Conservation (phyloP, 1,140 invertebrate genomes). For the Acromyrmex heyeri region DNA sequence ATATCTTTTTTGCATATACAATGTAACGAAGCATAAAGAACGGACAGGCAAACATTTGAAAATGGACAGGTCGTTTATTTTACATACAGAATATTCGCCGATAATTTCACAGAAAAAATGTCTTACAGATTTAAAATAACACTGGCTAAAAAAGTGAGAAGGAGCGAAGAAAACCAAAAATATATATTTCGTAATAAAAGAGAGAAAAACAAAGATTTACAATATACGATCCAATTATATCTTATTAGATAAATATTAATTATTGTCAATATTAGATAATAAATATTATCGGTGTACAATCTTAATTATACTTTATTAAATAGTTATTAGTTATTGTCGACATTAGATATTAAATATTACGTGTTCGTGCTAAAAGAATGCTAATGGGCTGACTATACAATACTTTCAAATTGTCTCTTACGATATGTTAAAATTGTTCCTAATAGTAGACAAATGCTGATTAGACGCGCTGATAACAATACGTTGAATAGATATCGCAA, state of each 20-base stretch:
- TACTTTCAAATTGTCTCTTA: neutral
- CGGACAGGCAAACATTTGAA: constrained; percentile 36
- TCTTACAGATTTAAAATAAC: constrained; percentile 3
- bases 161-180: neutral
- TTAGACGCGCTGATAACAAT: neutral
- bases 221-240: too few relatives aligned
- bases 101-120: constrained; percentile 17
- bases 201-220: neutral
- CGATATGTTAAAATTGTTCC: neutral
- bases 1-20: constrained; percentile 51
- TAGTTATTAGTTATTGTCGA: neutral
- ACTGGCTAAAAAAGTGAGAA: neutral
- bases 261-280: too few relatives aligned
- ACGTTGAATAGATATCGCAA: neutral
- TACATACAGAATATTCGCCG: constrained; percentile 13
- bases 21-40: constrained; percentile 38
- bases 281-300: too few relatives aligned
- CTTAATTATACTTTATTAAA: neutral
- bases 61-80: constrained; percentile 51
- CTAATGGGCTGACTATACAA: neutral
- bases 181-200: neutral
- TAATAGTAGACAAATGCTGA: neutral
- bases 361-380: too few relatives aligned
- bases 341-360: neutral
- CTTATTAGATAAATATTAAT: too few relatives aligned